Evolutionary conservation across 2,113 vertebrate genomes (phyloP), one percentile per base, ranked within the genome.

Genomic region (Psephotus haematonotus): DNA sequence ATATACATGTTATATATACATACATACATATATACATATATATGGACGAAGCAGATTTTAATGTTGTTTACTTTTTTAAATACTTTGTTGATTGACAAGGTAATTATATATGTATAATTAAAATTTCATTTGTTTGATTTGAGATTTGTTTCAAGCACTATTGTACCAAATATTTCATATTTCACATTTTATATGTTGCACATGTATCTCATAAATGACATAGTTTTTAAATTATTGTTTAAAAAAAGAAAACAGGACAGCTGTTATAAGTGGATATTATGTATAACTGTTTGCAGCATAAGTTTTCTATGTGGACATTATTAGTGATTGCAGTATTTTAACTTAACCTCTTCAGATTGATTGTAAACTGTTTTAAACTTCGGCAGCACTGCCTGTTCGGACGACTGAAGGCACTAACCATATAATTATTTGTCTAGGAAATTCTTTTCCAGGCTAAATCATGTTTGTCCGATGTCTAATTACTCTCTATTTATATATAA

Each of bases 31-130:
- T 98, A 98, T 98, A 98, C 98, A 97, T 98, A 98, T 98, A 98
- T 98, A 98, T 98, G 97, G 98, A 98, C 97, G 97, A 98, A 98
- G 97, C 98, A 98, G 98, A 98, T 98, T 98, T 98, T 98, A 98
- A 98, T 98, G 98, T 98, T 98, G 98, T 98, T 98, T 98, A 98
- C 98, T 98, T 98, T 98, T 98, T 98, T 98, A 98, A 98, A 98
- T 98, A 98, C 97, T 98, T 97, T 96, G 98, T 98, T 98, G 97
- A 98, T 98, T 98, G 98, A 98, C 97, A 98, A 98, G 97, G 97
- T 98, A 98, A 98, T 97, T 96, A 96, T 98, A 98, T 98, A 97
- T 98, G 98, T 98, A 97, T 97, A 97, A 98, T 98, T 98, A 98
- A 98, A 95, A 97, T 97, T 98, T 98, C 98, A 96, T 98, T 98